These are phyloP conservation scores for Helicolenus hilgendorfi DNA, from an alignment of 2,797 vertebrate genomes.

Conservation along the genomic window DNA sequence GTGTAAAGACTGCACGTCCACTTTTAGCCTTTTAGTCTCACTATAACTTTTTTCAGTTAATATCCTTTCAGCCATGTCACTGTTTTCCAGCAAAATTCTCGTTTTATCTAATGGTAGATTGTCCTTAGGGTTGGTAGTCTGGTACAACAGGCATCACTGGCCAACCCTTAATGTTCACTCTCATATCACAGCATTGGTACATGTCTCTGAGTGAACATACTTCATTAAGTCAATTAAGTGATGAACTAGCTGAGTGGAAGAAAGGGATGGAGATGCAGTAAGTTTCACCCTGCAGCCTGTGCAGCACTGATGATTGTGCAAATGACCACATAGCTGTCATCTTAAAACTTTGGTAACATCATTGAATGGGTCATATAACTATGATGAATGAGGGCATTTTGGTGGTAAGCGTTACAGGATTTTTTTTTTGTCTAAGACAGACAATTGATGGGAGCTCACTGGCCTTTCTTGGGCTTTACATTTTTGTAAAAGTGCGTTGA, in stretches of 20 bases:
- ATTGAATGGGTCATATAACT: background rate
- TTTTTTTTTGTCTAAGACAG: background rate
- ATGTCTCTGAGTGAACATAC: slow-evolving; percentile 49
- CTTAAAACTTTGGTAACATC: slow-evolving; percentile 49
- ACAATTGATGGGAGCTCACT: background rate
- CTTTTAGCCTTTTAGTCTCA: slow-evolving; percentile 12
- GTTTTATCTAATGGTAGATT: slow-evolving; percentile 13
- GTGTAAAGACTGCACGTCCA: background rate
- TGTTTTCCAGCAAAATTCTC: slow-evolving; percentile 19
- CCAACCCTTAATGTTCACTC: slow-evolving; percentile 34
- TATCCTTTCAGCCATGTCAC: slow-evolving; percentile 17
- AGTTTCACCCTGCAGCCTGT: slow-evolving; percentile 48
- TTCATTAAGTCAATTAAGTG: slow-evolving; percentile 83
- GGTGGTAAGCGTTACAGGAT: background rate
- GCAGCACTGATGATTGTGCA: slow-evolving; percentile 20
- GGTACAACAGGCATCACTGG: background rate
- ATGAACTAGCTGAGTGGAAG: slow-evolving; percentile 65
- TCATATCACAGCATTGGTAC: slow-evolving; percentile 21
- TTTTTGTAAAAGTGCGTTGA: background rate
- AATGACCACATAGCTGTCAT: slow-evolving; percentile 47
- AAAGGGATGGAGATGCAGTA: slow-evolving; percentile 45
- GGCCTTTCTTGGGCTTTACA: background rate
- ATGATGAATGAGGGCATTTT: slow-evolving; percentile 20
- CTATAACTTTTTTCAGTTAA: slow-evolving; percentile 11
- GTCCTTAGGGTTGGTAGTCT: slow-evolving; percentile 6